These are phyloP conservation scores for Cistogaster globosa DNA, from an alignment of 2,888 invertebrate genomes.

Conservation along the genomic window DNA sequence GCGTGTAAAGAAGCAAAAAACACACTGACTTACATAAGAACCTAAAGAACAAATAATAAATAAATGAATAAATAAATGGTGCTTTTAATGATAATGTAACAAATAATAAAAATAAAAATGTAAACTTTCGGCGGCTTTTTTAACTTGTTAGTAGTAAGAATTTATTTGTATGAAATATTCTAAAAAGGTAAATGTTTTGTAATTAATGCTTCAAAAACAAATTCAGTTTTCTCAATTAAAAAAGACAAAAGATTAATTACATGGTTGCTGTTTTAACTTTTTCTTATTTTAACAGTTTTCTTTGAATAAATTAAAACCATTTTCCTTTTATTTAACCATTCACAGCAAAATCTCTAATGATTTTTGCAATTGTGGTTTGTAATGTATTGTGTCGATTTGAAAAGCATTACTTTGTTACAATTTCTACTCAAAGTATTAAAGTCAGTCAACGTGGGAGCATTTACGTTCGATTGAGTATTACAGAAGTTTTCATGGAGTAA, in stretches of 20 bases:
- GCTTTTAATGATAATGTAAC: constrained; percentile 36
- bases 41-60: neutral
- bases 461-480: too few relatives aligned
- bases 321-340: too few relatives aligned
- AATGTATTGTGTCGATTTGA: too few relatives aligned
- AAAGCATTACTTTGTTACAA: too few relatives aligned
- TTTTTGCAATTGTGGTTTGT: too few relatives aligned
- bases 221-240: neutral
- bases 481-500: too few relatives aligned
- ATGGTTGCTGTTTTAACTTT: neutral
- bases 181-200: neutral
- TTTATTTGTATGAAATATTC: constrained; percentile 6
- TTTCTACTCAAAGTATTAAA: too few relatives aligned
- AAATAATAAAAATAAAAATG: constrained; percentile 13
- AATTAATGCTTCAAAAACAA: neutral
- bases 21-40: constrained; percentile 10
- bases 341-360: too few relatives aligned
- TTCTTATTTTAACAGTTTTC: neutral
- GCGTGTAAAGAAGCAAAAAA: constrained; percentile 8
- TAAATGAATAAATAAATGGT: constrained; percentile 38
- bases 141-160: neutral
- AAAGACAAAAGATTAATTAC: constrained; percentile 4
- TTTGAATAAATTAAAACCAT: too few relatives aligned
- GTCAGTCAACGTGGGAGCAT: too few relatives aligned
- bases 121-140: neutral